Percentiles rank a stretch among this genome's conserved stretches.
phyloP scores from a whole-genome alignment of 2,888 invertebrate species.

The Drosophila rubida region DNA sequence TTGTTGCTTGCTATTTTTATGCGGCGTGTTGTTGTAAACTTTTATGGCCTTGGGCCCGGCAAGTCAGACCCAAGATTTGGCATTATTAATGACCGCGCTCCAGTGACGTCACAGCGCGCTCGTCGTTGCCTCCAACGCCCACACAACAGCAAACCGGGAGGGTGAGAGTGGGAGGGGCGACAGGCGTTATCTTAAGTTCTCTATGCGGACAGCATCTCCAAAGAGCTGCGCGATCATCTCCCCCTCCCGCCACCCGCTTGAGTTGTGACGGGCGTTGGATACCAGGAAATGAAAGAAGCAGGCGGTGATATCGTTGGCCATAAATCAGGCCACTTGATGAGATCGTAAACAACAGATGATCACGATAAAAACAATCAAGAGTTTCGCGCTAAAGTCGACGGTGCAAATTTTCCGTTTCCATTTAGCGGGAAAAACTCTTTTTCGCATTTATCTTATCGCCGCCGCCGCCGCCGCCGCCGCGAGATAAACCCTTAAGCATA shows the following conservation, averaged over 20 bases:
- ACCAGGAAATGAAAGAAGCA: conserved; percentile 47
- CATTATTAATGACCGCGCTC: conserved; percentile 65
- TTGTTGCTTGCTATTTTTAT: conserved; percentile 10
- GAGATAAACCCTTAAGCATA: conserved; percentile 16
- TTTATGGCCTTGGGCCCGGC: conserved; percentile 43
- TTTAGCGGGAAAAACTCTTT: conserved; percentile 9
- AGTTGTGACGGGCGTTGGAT: not conserved
- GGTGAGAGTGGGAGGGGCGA: not conserved
- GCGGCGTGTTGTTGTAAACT: conserved; percentile 35
- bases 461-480: too few species aligned
- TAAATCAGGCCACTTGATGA: conserved; percentile 16
- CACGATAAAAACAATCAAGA: not conserved
- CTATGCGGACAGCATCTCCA: conserved; percentile 40
- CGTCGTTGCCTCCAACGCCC: conserved; percentile 32
- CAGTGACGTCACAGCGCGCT: conserved; percentile 61
- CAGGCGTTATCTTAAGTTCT: conserved; percentile 53
- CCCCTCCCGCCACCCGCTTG: not conserved
- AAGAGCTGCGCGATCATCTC: not conserved
- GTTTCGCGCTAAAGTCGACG: not conserved
- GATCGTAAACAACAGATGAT: conserved; percentile 8
- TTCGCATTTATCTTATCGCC: conserved; percentile 15
- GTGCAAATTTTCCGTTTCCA: conserved; percentile 9
- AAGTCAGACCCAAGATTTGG: conserved; percentile 45
- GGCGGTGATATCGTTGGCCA: conserved; percentile 19
- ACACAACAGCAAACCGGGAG: conserved; percentile 15